Conservation (phyloP, 2,797 vertebrate genomes). For the Pogoniulus pusillus region DNA sequence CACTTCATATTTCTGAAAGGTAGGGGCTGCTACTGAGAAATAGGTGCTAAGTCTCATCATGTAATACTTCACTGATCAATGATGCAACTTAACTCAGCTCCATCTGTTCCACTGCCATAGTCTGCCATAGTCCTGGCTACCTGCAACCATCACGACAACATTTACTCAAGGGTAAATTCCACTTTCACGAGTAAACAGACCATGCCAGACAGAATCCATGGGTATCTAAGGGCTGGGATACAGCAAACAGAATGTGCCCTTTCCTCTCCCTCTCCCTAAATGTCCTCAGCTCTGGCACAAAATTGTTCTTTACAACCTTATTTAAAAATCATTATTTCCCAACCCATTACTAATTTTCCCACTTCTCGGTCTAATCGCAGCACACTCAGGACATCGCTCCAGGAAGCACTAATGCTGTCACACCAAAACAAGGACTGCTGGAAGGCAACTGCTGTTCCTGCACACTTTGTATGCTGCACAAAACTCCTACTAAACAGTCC, state of each 20-base stretch:
- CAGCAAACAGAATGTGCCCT: background rate
- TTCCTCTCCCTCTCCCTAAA: background rate
- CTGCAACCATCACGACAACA: accelerated
- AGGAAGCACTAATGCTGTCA: background rate
- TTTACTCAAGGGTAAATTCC: background rate
- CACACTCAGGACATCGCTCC: background rate
- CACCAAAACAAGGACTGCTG: background rate
- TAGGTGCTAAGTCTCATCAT: background rate
- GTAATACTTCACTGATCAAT: background rate
- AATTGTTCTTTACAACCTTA: background rate
- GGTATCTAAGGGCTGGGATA: background rate
- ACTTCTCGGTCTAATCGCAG: background rate
- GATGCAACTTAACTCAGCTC: background rate
- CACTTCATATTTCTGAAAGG: background rate
- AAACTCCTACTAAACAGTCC: background rate
- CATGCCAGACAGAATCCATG: accelerated
- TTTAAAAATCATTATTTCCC: background rate
- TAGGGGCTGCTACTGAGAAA: background rate
- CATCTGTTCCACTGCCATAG: background rate
- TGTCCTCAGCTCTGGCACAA: background rate
- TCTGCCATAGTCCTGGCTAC: background rate
- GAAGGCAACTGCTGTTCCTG: background rate
- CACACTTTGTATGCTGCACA: background rate
- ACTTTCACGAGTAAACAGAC: background rate
- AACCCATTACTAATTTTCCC: background rate